phyloP scores from a whole-genome alignment of 2,113 vertebrate genomes.

The Mirounga angustirostris region DNA sequence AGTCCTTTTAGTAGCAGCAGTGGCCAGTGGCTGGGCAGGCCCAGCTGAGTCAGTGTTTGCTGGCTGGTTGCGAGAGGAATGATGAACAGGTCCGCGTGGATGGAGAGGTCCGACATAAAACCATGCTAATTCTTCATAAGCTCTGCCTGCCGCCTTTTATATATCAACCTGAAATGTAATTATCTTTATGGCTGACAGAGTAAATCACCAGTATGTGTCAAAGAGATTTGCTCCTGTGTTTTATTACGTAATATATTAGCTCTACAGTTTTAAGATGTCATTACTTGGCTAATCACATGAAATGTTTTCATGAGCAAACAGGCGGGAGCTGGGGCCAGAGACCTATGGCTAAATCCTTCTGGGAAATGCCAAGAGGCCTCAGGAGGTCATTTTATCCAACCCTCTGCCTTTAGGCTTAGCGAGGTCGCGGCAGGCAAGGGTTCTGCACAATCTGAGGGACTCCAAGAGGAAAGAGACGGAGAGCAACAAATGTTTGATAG shows the following conservation, averaged over 20 bases:
- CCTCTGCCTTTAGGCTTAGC: neutral
- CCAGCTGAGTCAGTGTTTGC: slow-evolving; percentile 50
- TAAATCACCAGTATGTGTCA: slow-evolving; percentile 88
- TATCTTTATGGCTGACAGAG: slow-evolving; percentile 84
- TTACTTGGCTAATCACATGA: slow-evolving; percentile 88
- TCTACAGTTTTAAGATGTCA: slow-evolving; percentile 86
- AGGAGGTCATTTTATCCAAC: neutral
- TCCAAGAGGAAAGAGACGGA: neutral
- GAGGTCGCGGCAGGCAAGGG: neutral
- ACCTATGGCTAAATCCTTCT: slow-evolving; percentile 17
- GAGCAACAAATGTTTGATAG: neutral
- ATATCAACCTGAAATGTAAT: slow-evolving; percentile 86
- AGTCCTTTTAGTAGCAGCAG: neutral
- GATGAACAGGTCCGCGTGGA: slow-evolving; percentile 73
- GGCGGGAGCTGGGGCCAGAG: slow-evolving; percentile 47
- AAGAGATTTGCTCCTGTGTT: slow-evolving; percentile 85
- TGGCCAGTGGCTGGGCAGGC: slow-evolving; percentile 11
- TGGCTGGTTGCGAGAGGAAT: slow-evolving; percentile 52
- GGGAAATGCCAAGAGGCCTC: slow-evolving; percentile 59
- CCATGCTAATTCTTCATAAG: slow-evolving; percentile 78
- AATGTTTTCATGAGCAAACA: slow-evolving; percentile 86
- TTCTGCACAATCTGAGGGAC: neutral
- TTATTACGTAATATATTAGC: slow-evolving; percentile 87
- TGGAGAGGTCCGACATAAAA: slow-evolving; percentile 66
- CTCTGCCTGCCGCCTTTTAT: slow-evolving; percentile 83